A percentile compares a stretch with the other conserved stretches of the same genome.
phyloP scores from a whole-genome alignment of 1,140 invertebrate genomes.

The Halictus rubicundus region DNA sequence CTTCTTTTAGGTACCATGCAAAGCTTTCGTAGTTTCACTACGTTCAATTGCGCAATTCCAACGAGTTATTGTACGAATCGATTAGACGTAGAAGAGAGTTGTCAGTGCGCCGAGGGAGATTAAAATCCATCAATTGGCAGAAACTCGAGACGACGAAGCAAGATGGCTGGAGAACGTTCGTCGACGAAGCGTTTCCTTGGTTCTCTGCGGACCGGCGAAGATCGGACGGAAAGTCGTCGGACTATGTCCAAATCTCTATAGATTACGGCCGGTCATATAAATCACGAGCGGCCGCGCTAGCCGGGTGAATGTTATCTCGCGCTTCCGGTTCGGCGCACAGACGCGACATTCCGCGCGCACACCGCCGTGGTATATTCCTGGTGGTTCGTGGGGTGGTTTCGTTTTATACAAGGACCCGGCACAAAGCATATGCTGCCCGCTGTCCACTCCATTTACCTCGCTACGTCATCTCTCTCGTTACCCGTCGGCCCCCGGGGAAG shows the following conservation, averaged over 20 bases:
- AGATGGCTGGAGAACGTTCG: neutral
- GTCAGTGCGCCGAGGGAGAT: no score
- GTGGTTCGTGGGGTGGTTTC: constrained; percentile 37
- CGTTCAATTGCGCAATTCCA: no score
- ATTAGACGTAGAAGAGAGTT: no score
- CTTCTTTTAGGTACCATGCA: no score
- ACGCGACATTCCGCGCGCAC: constrained; percentile 62
- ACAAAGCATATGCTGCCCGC: constrained; percentile 80
- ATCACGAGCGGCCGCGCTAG: constrained; percentile 68
- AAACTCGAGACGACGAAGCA: no score
- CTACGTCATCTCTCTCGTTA: constrained; percentile 66
- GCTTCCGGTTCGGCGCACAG: constrained; percentile 77
- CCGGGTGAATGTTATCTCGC: constrained; percentile 79
- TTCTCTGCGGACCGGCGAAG: neutral
- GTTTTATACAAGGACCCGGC: constrained; percentile 54
- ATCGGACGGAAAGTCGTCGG: constrained; percentile 59
- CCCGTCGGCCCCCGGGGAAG: constrained; percentile 32
- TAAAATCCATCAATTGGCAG: no score
- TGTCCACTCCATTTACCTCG: constrained; percentile 81
- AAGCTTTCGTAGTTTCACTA: no score
- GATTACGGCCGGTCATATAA: constrained; percentile 77
- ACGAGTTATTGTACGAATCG: no score
- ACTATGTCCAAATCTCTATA: constrained; percentile 73
- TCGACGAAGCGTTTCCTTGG: neutral
- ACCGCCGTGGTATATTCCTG: constrained; percentile 60